phyloP scores from a whole-genome alignment of 2,113 vertebrate species.

The Ondatra zibethicus region DNA sequence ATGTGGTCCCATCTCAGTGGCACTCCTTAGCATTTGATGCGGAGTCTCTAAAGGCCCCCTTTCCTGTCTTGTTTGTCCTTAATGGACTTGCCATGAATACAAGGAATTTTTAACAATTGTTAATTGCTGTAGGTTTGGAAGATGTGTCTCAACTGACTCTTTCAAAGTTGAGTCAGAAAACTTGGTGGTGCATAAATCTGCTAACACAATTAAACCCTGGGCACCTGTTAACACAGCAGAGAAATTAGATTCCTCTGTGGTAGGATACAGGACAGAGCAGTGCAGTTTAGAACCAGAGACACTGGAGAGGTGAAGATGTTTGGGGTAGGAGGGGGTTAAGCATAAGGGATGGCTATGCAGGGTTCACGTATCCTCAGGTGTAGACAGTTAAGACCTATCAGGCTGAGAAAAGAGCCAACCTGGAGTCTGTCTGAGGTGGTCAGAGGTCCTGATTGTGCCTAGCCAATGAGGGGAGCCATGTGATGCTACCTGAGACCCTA shows the following conservation, averaged over 20 bases:
- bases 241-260: not conserved
- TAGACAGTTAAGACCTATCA: no score
- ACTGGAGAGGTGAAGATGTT: not conserved
- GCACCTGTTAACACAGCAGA: not conserved
- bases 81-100: not conserved
- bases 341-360: not conserved
- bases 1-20: not conserved
- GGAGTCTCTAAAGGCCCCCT: not conserved
- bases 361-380: no score
- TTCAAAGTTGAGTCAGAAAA: slow-evolving; percentile 36
- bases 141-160: not conserved
- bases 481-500: no score
- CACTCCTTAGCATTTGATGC: not conserved
- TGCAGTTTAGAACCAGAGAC: not conserved
- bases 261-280: not conserved
- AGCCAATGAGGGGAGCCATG: no score
- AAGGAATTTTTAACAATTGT: not conserved
- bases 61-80: not conserved
- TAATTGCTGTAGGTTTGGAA: not conserved
- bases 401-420: no score
- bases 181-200: not conserved
- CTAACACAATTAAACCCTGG: not conserved
- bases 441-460: no score
- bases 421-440: no score
- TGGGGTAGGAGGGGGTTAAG: not conserved